Base-by-base conservation (phyloP, 2,113 vertebrate species). In the Syrmaticus mikado region DNA sequence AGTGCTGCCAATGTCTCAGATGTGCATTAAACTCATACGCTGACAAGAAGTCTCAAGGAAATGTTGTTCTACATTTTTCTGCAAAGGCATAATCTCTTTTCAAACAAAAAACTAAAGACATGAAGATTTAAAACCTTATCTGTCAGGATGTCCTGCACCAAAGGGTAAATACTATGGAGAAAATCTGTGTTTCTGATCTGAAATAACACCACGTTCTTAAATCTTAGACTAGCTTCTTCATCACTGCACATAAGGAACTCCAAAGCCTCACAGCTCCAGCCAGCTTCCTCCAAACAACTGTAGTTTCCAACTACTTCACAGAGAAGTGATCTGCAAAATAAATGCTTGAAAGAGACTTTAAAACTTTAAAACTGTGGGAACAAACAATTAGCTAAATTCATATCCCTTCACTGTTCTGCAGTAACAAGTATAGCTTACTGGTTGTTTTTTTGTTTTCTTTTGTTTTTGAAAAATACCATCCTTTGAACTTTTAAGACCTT, bases 1-100 rank as follows among this genome's bases (percentile, higher is more conserved):
- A 81, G 87, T 81, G 85, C 91, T 97, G 93, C 93, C 85, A 86
- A 78, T 40, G 82, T 95, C 91, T 97, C 95, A 86, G 82, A 92
- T 52, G 91, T 92, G 80, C 82, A 82, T 86, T 95, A 94, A 94
- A 97, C 72, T 85, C 82, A 48, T 64, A 52, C 72, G 17, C 87
- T 93, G 89, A 87, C 82, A 87, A 52, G 43, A 93, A 95, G 25
- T 84, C 85, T 93, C 92, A 84, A 85, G 79, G 46, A 95, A 96
- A 85, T 68, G 57, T 73, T 89, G 72, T 87, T 94, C 82, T 58
- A 83, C 68, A 25, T 94, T 86, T 90, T 94, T 87, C 68, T 92
- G 45, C 58, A 76, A 70, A 70, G 58, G 62, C 66, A 84, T 86
- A 94, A 94, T 86, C 30, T 36, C 11, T 82, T 92, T 93, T 86